These are phyloP conservation scores for Drosophila rufa DNA, from an alignment of 1,140 invertebrate species.

Conservation along the genomic window DNA sequence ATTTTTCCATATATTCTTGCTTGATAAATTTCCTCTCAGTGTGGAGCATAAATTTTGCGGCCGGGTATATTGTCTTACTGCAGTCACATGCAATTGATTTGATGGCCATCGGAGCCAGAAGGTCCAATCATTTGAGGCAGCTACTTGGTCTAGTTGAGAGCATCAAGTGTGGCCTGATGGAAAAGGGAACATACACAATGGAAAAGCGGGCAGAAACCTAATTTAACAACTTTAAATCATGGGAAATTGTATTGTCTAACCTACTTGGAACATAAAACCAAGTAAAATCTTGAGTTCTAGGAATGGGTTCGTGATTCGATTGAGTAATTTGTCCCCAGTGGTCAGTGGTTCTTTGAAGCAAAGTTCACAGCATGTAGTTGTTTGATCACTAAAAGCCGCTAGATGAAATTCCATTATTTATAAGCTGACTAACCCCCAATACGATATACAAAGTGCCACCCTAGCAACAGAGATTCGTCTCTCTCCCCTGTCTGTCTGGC, in stretches of 20 bases:
- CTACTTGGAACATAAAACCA: neutral
- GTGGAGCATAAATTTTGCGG: slow-evolving; percentile 10
- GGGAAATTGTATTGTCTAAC: too few relatives aligned
- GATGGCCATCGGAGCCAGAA: slow-evolving; percentile 40
- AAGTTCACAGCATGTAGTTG: slow-evolving; percentile 19
- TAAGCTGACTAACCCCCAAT: slow-evolving; percentile 43
- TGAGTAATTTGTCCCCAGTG: slow-evolving; percentile 25
- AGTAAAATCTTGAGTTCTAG: slow-evolving; percentile 4
- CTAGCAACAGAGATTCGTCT: slow-evolving; percentile 45
- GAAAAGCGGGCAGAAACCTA: too few relatives aligned
- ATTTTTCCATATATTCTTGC: neutral
- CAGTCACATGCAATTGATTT: slow-evolving; percentile 61
- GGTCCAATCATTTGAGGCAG: slow-evolving; percentile 38
- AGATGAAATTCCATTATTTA: slow-evolving; percentile 48
- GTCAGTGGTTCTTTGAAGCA: slow-evolving; percentile 7
- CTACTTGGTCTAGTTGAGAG: slow-evolving; percentile 11
- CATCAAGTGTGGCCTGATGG: neutral
- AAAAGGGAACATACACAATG: neutral
- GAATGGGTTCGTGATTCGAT: slow-evolving; percentile 23
- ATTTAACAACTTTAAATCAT: neutral
- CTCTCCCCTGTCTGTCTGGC: neutral
- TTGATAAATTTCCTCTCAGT: neutral
- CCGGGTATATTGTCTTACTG: slow-evolving; percentile 26
- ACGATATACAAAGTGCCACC: slow-evolving; percentile 23
- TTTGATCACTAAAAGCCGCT: slow-evolving; percentile 5